Base-by-base conservation (phyloP, 2,113 vertebrate species). In the Sapajus apella region DNA sequence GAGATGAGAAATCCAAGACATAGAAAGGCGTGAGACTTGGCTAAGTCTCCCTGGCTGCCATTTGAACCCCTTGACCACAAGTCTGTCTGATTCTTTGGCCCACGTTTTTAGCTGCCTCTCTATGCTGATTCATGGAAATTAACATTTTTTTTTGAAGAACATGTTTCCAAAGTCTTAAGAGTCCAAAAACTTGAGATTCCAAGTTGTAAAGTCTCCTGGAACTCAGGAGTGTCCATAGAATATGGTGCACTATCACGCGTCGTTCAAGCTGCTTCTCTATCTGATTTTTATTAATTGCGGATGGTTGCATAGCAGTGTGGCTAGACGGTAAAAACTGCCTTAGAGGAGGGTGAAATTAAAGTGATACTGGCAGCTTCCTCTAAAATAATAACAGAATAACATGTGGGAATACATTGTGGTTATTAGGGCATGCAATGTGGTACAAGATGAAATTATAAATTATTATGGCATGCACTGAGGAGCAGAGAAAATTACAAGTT, bases 251-350 rank as follows among this genome's bases (percentile, higher is more conserved):
- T 94, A 91, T 97, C 98, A 96, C 97, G 98, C 98, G 98, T 98
- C 96, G 94, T 98, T 97, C 96, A 88, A 98, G 97, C 96, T 97
- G 93, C 96, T 95, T 97, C 97, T 98, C 97, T 98, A 72, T 98
- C 97, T 98, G 97, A 98, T 97, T 98, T 98, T 98, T 98, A 98
- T 98, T 99, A 98, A 98, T 98, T 97, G 97, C 93, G 98, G 98
- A 97, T 97, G 97, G 96, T 90, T 98, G 98, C 95, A 94, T 97
- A 97, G 97, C 98, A 94, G 66, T 37, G 96, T 55, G 21, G 90
- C 95, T 91, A 73, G 66, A 97, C 92, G 95, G n/a, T 96, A 96
- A 98, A 96, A 98, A 97, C 90, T 97, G 95, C 94, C 91, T 97
- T 93, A 25, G 95, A 93, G 86, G 87, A 87, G 95, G 66, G 47